Conservation (phyloP, 2,113 vertebrate genomes). For the Procavia capensis region DNA sequence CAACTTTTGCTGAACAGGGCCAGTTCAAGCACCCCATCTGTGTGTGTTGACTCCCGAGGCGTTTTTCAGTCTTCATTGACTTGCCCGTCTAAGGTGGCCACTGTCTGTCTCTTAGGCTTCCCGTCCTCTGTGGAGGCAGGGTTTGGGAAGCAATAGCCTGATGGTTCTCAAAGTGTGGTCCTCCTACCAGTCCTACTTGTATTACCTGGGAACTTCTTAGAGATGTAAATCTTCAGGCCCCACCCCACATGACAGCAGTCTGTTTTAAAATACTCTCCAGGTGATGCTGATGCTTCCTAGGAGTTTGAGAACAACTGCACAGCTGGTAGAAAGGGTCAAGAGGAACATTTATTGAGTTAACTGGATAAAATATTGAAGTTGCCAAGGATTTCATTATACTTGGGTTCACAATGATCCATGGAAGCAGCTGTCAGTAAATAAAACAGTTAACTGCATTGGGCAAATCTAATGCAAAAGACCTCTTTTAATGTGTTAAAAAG, state of each 20-base stretch:
- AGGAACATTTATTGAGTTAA: rapidly evolving
- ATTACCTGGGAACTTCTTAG: not conserved
- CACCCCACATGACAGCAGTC: not conserved
- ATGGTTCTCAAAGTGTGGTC: not conserved
- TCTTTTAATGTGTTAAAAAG: no score
- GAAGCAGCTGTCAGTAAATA: no score
- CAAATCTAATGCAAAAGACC: no score
- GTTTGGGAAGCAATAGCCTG: not conserved
- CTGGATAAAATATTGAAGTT: no score
- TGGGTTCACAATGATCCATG: no score
- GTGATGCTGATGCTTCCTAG: not conserved
- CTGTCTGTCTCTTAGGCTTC: not conserved
- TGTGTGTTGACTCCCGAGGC: not conserved
- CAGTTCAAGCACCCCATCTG: rapidly evolving
- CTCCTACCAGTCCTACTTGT: not conserved
- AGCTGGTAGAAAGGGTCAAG: not conserved
- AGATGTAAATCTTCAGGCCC: not conserved
- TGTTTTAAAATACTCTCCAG: rapidly evolving
- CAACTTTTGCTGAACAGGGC: not conserved
- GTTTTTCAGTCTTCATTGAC: not conserved
- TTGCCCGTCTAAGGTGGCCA: not conserved
- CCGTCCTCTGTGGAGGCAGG: not conserved
- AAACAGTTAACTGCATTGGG: no score
- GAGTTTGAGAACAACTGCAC: not conserved
- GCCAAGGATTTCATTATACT: no score